Conservation (phyloP, 2,888 invertebrate genomes). For the Cataglyphis livida region DNA sequence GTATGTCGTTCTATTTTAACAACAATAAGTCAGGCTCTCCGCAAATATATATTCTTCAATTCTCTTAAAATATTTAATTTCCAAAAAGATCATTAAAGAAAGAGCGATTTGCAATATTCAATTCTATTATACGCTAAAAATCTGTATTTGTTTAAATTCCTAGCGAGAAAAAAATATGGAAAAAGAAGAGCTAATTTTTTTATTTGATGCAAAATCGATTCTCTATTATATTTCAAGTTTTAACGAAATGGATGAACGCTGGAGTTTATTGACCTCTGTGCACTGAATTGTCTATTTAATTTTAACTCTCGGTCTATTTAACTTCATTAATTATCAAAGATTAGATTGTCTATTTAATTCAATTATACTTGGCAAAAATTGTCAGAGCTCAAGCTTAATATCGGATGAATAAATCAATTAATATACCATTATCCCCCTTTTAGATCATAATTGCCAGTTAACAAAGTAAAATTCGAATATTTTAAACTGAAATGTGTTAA, state of each 20-base stretch:
- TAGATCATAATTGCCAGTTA: slow-evolving; percentile 7
- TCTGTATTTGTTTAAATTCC: neutral
- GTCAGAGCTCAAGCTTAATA: neutral
- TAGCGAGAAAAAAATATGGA: neutral
- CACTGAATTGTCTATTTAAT: slow-evolving; percentile 17
- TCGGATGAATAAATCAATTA: neutral
- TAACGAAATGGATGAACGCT: neutral
- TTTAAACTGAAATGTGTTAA: neutral
- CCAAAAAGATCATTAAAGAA: neutral
- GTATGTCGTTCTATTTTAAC: neutral
- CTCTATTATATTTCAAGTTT: slow-evolving; percentile 9
- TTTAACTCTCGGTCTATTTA: slow-evolving; percentile 14
- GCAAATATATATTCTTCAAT: neutral
- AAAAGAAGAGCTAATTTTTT: neutral
- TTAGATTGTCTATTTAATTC: slow-evolving; percentile 20
- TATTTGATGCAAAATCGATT: neutral
- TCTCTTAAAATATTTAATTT: neutral
- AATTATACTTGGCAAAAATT: neutral
- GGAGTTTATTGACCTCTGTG: neutral
- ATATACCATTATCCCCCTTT: neutral
- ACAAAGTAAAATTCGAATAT: neutral
- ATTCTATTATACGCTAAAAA: neutral
- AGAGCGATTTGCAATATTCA: neutral
- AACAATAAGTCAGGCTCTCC: neutral
- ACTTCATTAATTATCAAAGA: slow-evolving; percentile 8